phyloP scores from a whole-genome alignment of 1,140 invertebrate genomes.

The Heliconius melpomene region DNA sequence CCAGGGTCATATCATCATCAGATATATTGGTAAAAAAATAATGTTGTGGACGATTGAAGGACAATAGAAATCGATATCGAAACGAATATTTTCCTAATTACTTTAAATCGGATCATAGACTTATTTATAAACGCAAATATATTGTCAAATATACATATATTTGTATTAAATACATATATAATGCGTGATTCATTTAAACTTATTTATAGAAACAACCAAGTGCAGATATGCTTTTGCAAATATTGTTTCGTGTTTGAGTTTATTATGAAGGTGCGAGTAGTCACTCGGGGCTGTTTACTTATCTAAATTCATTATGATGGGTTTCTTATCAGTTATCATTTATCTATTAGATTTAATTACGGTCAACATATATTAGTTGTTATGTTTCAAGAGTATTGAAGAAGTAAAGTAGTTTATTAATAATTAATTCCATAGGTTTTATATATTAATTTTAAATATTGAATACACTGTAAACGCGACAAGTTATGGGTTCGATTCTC shows the following conservation, averaged over 20 bases:
- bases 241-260: background rate
- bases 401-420: background rate
- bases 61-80: background rate
- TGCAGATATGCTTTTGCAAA: background rate
- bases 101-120: background rate
- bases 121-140: background rate
- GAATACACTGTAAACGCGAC: no score
- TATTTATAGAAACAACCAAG: conserved; percentile 7
- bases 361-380: background rate
- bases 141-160: background rate
- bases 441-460: no score
- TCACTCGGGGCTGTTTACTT: background rate
- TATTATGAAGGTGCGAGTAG: background rate
- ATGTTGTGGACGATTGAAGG: background rate
- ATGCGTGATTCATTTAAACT: background rate
- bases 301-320: background rate
- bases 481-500: no score
- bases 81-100: background rate
- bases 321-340: background rate
- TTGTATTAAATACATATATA: background rate
- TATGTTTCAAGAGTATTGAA: background rate
- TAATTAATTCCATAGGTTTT: no score
- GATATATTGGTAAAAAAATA: no score
- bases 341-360: background rate
- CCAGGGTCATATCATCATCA: no score